Percentiles rank a stretch among this genome's conserved stretches.
phyloP scores from a whole-genome alignment of 2,113 vertebrate genomes.

The Lanius collurio region DNA sequence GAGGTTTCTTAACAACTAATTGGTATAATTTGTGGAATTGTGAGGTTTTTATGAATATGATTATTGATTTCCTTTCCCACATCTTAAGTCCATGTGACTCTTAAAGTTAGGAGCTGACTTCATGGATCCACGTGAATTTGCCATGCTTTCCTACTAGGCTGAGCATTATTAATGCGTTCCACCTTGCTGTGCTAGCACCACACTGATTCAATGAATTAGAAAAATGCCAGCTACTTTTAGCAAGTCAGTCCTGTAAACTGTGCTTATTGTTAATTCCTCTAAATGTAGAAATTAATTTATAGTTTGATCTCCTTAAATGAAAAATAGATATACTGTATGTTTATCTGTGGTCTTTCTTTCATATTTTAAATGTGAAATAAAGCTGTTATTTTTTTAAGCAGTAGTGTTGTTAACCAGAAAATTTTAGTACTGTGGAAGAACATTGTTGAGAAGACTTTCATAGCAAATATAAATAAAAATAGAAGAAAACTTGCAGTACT shows the following conservation, averaged over 20 bases:
- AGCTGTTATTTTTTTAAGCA: neutral
- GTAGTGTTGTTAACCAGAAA: neutral
- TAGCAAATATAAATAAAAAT: neutral
- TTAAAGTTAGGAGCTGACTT: neutral
- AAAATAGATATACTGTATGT: neutral
- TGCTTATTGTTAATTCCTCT: neutral
- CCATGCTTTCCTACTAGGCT: slow-evolving; percentile 33
- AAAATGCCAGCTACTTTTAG: slow-evolving; percentile 7
- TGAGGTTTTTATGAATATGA: neutral
- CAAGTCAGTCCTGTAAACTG: neutral
- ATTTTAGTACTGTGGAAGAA: neutral
- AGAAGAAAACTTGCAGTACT: neutral
- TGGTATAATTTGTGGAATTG: neutral
- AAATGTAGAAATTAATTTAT: neutral
- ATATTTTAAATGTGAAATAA: neutral
- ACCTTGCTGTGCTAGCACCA: slow-evolving; percentile 28
- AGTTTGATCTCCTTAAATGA: neutral
- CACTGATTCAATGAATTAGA: neutral
- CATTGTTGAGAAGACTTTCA: neutral
- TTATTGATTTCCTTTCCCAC: neutral
- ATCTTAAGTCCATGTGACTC: slow-evolving; percentile 32
- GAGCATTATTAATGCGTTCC: slow-evolving; percentile 21
- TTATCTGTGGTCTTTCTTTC: neutral
- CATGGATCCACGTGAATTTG: slow-evolving; percentile 20
- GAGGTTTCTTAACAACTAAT: neutral